Percentiles rank a stretch among this genome's conserved stretches.
These are phyloP conservation scores for Brassicogethes aeneus DNA, from an alignment of 2,888 invertebrate genomes.

Conservation along the genomic window DNA sequence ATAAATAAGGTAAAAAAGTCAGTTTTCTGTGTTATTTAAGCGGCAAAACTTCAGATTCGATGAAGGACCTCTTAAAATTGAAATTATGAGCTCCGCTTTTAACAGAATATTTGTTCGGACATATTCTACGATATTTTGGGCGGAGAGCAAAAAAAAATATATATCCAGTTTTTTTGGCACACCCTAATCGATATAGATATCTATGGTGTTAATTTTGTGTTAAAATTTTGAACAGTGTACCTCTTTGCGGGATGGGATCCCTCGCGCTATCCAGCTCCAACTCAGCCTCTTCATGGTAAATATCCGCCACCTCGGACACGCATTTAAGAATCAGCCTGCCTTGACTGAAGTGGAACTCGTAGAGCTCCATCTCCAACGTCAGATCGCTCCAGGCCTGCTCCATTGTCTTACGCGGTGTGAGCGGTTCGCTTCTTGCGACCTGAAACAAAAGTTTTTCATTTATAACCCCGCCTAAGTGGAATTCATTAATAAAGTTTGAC, in stretches of 20 bases:
- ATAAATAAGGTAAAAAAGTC: too few relatives aligned
- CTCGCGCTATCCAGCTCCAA: conserved; percentile 61
- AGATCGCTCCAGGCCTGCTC: conserved; percentile 51
- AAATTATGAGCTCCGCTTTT: too few relatives aligned
- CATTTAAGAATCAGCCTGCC: conserved; percentile 63
- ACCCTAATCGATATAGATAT: too few relatives aligned
- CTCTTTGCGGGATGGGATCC: conserved; percentile 73
- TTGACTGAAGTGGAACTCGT: conserved; percentile 49
- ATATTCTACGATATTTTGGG: too few relatives aligned
- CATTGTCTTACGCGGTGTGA: conserved; percentile 42
- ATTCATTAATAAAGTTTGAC: background rate
- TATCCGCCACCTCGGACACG: conserved; percentile 57
- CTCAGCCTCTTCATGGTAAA: conserved; percentile 61
- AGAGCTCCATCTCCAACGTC: conserved; percentile 48
- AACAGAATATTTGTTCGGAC: too few relatives aligned
- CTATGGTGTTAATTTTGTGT: too few relatives aligned
- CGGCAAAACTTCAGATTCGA: too few relatives aligned
- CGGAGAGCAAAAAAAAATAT: too few relatives aligned
- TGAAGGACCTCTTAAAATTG: too few relatives aligned
- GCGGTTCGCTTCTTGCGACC: conserved; percentile 36
- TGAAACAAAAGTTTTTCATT: conserved; percentile 12
- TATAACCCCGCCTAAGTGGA: conserved; percentile 13
- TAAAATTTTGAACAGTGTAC: too few relatives aligned
- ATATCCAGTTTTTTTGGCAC: too few relatives aligned
- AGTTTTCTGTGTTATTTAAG: too few relatives aligned